Base-by-base conservation (phyloP, 2,113 vertebrate genomes). In the Hippocampus comes region DNA sequence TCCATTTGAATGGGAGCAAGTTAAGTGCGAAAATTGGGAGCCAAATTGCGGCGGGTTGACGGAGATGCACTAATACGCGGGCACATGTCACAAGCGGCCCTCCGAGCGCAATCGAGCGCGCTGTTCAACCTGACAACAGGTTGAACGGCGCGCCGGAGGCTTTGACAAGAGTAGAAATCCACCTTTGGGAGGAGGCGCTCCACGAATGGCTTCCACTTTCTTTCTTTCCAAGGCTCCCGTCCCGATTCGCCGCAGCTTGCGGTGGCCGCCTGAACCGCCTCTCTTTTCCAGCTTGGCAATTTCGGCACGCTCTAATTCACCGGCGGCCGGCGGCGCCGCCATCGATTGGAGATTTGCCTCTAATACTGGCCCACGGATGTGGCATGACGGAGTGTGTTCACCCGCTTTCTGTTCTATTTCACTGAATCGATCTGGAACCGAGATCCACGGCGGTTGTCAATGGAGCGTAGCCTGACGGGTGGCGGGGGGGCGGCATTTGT, bases 221-320 rank as follows among this genome's bases (percentile, higher is more conserved):
- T 55, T 55, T 18, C 0, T 25, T 25, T 25, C 25, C 25, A 59
- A 34, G 20, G 63, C 66, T 42, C 5, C 30, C 23, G 9, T 56
- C 0, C 11, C 53, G 60, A 68, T 57, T 56, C 38, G 38, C 59
- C 41, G 41, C 14, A 67, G 66, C 63, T 64, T 76, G 48, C 69
- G 73, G 57, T 72, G 60, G 34, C 5, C 34, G 34, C 34, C 34
- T 0, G 5, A 38, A 21, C 61, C 66, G 79, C 79, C 63, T 60
- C 68, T 75, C 2, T 1, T 67, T 63, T 34, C 56, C 75, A 25
- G 69, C 71, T 76, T 75, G 67, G 73, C 72, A 55, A 61, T 78
- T 89, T 81, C 80, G 79, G 25, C 77, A 81, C 30, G 86, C 87
- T 87, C 89, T 67, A 86, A 57, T 88, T 90, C 83, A 74, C 80